phyloP scores from a whole-genome alignment of 2,888 invertebrate species.

The Drosophila eohydei region DNA sequence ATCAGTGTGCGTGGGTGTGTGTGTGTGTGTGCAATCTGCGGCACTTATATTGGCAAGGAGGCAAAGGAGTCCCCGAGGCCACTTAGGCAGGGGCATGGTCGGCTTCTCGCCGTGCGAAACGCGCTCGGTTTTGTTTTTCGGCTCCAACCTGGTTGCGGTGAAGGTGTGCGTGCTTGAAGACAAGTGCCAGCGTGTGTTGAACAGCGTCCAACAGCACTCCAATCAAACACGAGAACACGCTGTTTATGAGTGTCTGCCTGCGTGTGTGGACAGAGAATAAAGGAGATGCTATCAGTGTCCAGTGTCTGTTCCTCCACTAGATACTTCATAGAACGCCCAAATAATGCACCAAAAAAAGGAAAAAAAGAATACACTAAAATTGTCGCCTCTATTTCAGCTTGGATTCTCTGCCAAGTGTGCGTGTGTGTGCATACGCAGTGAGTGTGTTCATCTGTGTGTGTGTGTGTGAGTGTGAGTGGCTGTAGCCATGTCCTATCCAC shows the following conservation, averaged over 20 bases:
- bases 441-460: constrained; percentile 3
- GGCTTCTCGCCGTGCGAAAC: constrained; percentile 14
- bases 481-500: constrained; percentile 21
- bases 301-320: constrained; percentile 22
- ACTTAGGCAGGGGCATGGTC: constrained; percentile 24
- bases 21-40: constrained; percentile 27
- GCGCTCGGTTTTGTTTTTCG: constrained; percentile 9
- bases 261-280: constrained; percentile 10
- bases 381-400: constrained; percentile 49
- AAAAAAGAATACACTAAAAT: constrained; percentile 60
- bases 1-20: constrained; percentile 11
- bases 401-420: constrained; percentile 26
- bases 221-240: constrained; percentile 16
- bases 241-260: constrained; percentile 8
- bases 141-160: constrained; percentile 22
- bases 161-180: constrained; percentile 38
- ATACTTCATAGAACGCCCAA: constrained; percentile 21
- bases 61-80: constrained; percentile 27
- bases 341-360: constrained; percentile 17
- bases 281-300: constrained; percentile 23
- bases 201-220: constrained; percentile 33
- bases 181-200: constrained; percentile 60
- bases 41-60: constrained; percentile 28
- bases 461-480: constrained; percentile 11
- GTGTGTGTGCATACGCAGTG: not conserved